These are phyloP conservation scores for Riparia riparia DNA, from an alignment of 2,113 vertebrate genomes.

Conservation along the genomic window DNA sequence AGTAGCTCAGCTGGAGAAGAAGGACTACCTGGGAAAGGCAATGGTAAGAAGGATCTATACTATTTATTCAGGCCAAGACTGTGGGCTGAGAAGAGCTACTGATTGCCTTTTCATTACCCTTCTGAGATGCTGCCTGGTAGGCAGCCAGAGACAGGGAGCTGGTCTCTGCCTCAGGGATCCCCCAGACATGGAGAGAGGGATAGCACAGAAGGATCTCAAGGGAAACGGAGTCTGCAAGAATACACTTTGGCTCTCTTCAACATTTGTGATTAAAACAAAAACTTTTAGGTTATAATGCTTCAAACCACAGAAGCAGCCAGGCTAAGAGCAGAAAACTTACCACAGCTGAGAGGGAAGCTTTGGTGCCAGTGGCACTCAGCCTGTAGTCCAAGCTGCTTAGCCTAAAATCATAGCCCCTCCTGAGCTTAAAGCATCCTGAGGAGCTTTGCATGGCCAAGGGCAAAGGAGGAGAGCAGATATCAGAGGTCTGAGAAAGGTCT, in stretches of 20 bases:
- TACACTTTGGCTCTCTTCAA: background rate
- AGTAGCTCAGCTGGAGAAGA: slow-evolving; percentile 96
- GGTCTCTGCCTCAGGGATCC: background rate
- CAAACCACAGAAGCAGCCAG: background rate
- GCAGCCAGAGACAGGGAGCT: background rate
- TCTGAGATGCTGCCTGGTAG: background rate
- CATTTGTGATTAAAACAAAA: background rate
- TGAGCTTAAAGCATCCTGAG: background rate
- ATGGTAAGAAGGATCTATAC: slow-evolving; percentile 76
- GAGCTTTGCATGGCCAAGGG: background rate
- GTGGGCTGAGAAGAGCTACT: background rate
- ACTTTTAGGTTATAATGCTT: background rate
- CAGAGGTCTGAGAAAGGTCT: background rate
- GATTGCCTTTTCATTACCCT: background rate
- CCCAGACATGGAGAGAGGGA: background rate
- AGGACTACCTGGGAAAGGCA: slow-evolving; percentile 95
- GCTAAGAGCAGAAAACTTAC: background rate
- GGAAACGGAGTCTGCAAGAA: background rate
- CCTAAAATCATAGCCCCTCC: background rate
- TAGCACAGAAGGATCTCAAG: accelerated
- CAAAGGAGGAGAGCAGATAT: background rate
- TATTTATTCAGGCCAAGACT: background rate
- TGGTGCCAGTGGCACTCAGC: background rate
- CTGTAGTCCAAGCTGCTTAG: background rate
- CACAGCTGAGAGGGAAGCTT: background rate